phyloP scores from a whole-genome alignment of 2,113 vertebrate genomes.

The Salvelinus sp. region DNA sequence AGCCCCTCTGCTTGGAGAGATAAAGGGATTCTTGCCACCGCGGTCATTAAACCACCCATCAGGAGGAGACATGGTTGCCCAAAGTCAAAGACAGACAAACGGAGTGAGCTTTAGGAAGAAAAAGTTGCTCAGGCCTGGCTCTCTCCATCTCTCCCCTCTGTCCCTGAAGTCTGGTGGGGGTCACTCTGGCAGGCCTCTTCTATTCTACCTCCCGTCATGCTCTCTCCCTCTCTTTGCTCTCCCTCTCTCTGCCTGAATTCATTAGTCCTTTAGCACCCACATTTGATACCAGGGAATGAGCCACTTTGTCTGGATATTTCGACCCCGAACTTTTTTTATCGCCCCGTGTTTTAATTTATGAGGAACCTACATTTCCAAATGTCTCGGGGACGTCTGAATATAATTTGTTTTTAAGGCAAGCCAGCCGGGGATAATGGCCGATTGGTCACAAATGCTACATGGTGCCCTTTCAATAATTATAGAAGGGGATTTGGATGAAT shows the following conservation, averaged over 20 bases:
- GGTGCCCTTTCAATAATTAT: constrained; percentile 59
- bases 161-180: not conserved
- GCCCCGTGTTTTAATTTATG: too few species aligned
- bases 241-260: not conserved
- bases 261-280: constrained; percentile 10
- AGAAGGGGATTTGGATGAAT: constrained; percentile 42
- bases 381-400: constrained; percentile 20
- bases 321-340: too few species aligned
- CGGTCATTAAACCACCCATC: constrained; percentile 8
- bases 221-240: not conserved
- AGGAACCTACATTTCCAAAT: constrained; percentile 18
- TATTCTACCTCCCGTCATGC: not conserved
- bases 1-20: constrained; percentile 17
- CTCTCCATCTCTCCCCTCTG: not conserved
- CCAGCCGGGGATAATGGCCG: constrained; percentile 17
- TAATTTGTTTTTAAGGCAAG: constrained; percentile 21
- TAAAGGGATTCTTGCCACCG: constrained; percentile 21
- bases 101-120: not conserved
- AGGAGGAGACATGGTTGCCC: not conserved
- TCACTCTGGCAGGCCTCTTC: too few species aligned
- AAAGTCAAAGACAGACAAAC: not conserved
- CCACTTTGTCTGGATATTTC: constrained; percentile 4
- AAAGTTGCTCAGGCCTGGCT: not conserved
- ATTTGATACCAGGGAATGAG: constrained; percentile 1
- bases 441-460: constrained; percentile 37